phyloP scores from a whole-genome alignment of 2,113 vertebrate species.

The Cromileptes altivelis region DNA sequence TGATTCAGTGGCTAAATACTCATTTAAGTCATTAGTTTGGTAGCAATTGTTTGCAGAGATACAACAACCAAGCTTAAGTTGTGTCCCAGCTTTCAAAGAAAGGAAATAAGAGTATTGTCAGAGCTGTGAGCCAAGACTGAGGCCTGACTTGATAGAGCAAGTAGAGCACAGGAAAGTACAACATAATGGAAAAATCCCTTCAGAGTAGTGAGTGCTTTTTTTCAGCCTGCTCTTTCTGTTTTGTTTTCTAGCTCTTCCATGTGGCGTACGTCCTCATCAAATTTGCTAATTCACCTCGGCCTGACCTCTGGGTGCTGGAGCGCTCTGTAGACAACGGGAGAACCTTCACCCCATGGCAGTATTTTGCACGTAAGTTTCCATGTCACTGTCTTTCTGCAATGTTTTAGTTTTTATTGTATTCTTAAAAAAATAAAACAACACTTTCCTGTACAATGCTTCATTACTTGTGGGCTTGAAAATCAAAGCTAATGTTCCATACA shows the following conservation, averaged over 20 bases:
- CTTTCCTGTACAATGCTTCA: not conserved
- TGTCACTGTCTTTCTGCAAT: not conserved
- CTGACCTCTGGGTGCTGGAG: slow-evolving; percentile 95
- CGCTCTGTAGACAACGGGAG: slow-evolving; percentile 92
- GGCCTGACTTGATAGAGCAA: slow-evolving; percentile 20
- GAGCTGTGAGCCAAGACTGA: slow-evolving; percentile 30
- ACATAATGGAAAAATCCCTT: slow-evolving; percentile 54
- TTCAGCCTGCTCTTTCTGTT: slow-evolving; percentile 66
- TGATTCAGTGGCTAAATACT: not conserved
- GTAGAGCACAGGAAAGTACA: slow-evolving; percentile 61
- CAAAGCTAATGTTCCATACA: not conserved
- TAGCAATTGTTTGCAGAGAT: slow-evolving; percentile 7
- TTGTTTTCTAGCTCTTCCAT: slow-evolving; percentile 90
- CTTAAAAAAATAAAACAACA: not conserved
- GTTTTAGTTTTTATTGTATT: not conserved
- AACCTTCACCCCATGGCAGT: slow-evolving; percentile 93
- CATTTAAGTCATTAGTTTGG: slow-evolving; percentile 28
- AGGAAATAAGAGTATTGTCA: slow-evolving; percentile 66
- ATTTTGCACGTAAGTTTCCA: slow-evolving; percentile 93
- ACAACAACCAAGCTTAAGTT: slow-evolving; percentile 11
- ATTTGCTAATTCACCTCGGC: slow-evolving; percentile 96
- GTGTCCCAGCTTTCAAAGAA: slow-evolving; percentile 27
- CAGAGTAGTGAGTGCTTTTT: slow-evolving; percentile 43
- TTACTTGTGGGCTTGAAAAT: not conserved
- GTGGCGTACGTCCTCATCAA: slow-evolving; percentile 95